These are phyloP conservation scores for Epistrophe eligans DNA, from an alignment of 2,888 invertebrate genomes.

Conservation along the genomic window DNA sequence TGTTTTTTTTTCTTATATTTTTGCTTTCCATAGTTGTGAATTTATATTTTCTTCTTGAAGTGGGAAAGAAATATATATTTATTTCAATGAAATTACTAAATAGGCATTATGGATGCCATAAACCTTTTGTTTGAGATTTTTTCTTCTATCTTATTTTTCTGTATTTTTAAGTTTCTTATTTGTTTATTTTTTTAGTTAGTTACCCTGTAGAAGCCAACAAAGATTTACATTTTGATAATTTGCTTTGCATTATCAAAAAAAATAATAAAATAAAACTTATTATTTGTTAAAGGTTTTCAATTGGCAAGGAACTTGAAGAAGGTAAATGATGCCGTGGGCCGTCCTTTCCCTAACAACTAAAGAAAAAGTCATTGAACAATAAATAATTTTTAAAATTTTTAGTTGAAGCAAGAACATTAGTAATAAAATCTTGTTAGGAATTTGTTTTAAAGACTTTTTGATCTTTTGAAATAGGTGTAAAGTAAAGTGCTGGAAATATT, in stretches of 20 bases:
- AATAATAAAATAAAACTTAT: background rate
- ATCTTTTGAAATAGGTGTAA: too few relatives aligned
- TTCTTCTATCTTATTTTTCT: slow-evolving; percentile 4
- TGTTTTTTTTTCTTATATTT: slow-evolving; percentile 22
- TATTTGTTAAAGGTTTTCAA: background rate
- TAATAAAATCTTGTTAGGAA: too few relatives aligned
- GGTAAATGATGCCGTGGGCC: too few relatives aligned
- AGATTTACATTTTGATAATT: slow-evolving; percentile 29
- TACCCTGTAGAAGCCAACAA: slow-evolving; percentile 69
- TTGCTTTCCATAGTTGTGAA: background rate
- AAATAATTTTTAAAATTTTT: too few relatives aligned
- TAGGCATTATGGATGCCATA: slow-evolving; percentile 74
- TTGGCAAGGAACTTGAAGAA: slow-evolving; percentile 9
- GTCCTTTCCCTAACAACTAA: too few relatives aligned
- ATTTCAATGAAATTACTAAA: slow-evolving; percentile 23
- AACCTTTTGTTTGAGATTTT: slow-evolving; percentile 52
- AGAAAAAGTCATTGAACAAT: too few relatives aligned
- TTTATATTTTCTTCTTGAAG: slow-evolving; percentile 30
- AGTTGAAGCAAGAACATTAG: too few relatives aligned
- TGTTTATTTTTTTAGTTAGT: slow-evolving; percentile 1
- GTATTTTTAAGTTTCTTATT: background rate
- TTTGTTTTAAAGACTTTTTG: too few relatives aligned
- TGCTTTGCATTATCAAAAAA: background rate
- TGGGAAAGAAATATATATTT: slow-evolving; percentile 7
- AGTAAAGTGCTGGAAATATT: too few relatives aligned